Evolutionary conservation across 1,140 invertebrate species (phyloP).

Genomic region (Temnothorax nylanderi): DNA sequence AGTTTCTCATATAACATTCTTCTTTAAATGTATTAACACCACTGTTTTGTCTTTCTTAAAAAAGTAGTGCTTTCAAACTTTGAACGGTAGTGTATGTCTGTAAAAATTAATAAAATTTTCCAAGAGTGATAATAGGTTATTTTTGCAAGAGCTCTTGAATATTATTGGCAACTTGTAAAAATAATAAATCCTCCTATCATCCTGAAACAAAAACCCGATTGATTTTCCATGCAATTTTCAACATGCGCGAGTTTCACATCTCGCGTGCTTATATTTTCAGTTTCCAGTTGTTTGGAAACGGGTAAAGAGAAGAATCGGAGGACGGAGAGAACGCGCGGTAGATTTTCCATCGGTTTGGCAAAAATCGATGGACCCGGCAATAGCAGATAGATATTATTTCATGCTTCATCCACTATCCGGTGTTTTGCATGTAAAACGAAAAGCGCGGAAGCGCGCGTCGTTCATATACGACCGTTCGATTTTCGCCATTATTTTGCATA

Average conservation of each 20-base stretch:
- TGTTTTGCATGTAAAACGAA: conserved; percentile 57
- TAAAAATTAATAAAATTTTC: not conserved
- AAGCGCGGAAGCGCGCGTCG: conserved; percentile 25
- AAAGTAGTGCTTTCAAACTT: too few relatives aligned
- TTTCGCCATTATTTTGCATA: conserved; percentile 46
- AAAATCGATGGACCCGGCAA: conserved; percentile 49
- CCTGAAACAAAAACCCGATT: conserved; percentile 1
- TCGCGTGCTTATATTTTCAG: conserved; percentile 32
- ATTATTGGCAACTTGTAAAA: not conserved
- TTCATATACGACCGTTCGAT: conserved; percentile 9
- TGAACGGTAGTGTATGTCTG: not conserved
- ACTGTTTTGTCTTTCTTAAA: too few relatives aligned
- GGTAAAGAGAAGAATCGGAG: conserved; percentile 1
- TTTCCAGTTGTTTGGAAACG: conserved; percentile 40
- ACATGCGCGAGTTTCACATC: conserved; percentile 18
- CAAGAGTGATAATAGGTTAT: not conserved
- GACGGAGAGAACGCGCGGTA: not conserved
- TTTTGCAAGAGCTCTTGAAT: not conserved
- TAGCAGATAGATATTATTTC: conserved; percentile 61
- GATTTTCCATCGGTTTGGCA: conserved; percentile 30
- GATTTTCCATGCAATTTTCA: conserved; percentile 12
- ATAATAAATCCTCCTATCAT: not conserved
- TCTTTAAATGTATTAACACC: too few relatives aligned
- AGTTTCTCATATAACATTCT: too few relatives aligned
- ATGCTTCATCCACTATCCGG: conserved; percentile 43